These are phyloP conservation scores for Chionoecetes opilio DNA, from an alignment of 1,140 invertebrate genomes.

Conservation along the genomic window DNA sequence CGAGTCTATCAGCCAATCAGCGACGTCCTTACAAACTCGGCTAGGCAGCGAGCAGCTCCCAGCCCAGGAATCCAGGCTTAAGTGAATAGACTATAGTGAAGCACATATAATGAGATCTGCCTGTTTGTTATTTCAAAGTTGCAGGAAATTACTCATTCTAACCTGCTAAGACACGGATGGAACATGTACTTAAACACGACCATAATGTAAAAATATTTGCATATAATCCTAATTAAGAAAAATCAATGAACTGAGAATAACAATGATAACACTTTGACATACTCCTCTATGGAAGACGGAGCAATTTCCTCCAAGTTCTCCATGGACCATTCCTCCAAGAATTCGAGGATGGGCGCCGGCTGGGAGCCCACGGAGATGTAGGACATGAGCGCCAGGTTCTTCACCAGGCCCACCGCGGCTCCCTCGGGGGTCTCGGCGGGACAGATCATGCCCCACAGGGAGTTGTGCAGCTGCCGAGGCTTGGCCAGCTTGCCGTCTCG, in stretches of 20 bases:
- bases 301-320: slow-evolving; percentile 99
- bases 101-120: too few species aligned
- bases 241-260: not conserved
- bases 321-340: slow-evolving; percentile 99
- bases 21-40: too few species aligned
- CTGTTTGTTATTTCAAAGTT: too few species aligned
- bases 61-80: too few species aligned
- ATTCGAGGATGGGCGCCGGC: slow-evolving; percentile 98
- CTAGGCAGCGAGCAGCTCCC: too few species aligned
- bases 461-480: slow-evolving; percentile 99
- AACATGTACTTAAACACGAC: too few species aligned
- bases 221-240: too few species aligned
- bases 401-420: slow-evolving; percentile 95
- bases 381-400: slow-evolving; percentile 99
- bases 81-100: too few species aligned
- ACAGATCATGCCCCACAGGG: slow-evolving; percentile 99
- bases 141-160: too few species aligned
- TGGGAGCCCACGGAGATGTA: slow-evolving; percentile 99
- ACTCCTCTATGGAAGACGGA: slow-evolving; percentile 95
- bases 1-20: too few species aligned
- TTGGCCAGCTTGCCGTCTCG: slow-evolving; percentile 99
- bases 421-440: slow-evolving; percentile 99
- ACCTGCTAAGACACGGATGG: too few species aligned
- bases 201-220: too few species aligned
- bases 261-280: slow-evolving; percentile 35